Base-by-base conservation (phyloP, 2,797 vertebrate species). In the Calcarius lapponicus region DNA sequence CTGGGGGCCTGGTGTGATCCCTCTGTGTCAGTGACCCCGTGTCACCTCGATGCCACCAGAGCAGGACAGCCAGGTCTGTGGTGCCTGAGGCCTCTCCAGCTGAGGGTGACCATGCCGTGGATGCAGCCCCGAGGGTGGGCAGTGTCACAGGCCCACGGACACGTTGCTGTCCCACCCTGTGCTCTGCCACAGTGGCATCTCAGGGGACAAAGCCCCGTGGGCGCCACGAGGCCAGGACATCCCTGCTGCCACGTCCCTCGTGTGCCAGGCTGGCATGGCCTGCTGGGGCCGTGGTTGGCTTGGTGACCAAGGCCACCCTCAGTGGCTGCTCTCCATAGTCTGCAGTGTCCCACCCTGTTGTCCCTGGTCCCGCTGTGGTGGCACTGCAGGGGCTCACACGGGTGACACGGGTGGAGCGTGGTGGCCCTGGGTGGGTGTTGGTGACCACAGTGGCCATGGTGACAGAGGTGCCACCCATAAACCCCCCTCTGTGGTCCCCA, bases 381-480 rank as follows among this genome's bases (percentile, higher is more conserved):
- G n/a, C 45, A 31, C 45, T 11, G 10, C 40, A 4, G 38, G 50
- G 28, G 13, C 72, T 64, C 6, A 4, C 9, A 6, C 0, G 0
- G 47, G n/a, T 36, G 36, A 36, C 36, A 36, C 36, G 36, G 36
- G 36, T 31, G 3, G 62, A 38, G 10, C 0, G 0, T 0, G 0
- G 75, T 78, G 56, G 57, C 51, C 2, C 0, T 42, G 43, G 17
- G 43, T 67, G 71, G 29, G 53, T 71, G 10, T 58, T 0, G 1
- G 51, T 65, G 89, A 28, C n/a, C 4, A 2, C 4, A 19, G 34
- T 54, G 32, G 15, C 8, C 0, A 2, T 25, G 25, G 22, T 20
- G 43, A 7, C 61, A 24, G 17, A 21, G 24, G 6, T 65, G n/a
- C 36, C 42, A 13, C 42, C 24, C 14, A 3, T 26, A 54, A 31